Evolutionary conservation across 2,113 vertebrate species (phyloP), one percentile per base, ranked within the genome.

Genomic region (Cathartes aura): DNA sequence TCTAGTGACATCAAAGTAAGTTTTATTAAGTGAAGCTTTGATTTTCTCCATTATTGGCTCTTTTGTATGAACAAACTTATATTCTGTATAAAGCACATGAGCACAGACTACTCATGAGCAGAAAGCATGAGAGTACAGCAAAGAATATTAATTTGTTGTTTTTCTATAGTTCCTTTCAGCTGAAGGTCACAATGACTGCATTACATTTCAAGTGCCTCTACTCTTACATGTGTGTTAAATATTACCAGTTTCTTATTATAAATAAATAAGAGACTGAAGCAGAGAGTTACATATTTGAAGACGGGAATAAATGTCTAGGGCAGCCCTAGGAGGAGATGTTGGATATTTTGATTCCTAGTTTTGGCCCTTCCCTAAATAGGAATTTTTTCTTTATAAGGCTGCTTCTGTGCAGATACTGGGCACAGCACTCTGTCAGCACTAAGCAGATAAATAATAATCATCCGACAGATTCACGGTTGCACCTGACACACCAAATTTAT

Each of bases 91-190:
- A 85, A 95, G 83, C 38, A 42, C 68, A 27, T 2, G 20, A 45
- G 52, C 84, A 36, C 40, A 84, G 82, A 58, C 60, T 84, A 30
- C 81, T 90, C 55, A 53, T 68, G 85, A 95, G 92, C 48, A 84
- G 76, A 92, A 96, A 87, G 43, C 72, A 70, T 6, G 9, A 38
- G 84, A 73, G 42, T n/a, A 82, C 36, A 68, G 91, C 73, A 87
- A 91, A 87, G 96, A 95, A 91, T 95, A 67, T 91, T 68, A 91
- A 91, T 94, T 94, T 96, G 80, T 87, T 96, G 88, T 66, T 93
- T 88, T 92, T 79, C 87, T 85, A 0, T 32, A 58, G 78, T 58
- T 91, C 76, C 87, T 92, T 79, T 64, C 81, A 89, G 73, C 64
- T 96, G 93, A 97, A 95, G 93, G 93, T 96, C 95, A 89, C 73